These are phyloP conservation scores for Triplophysa yarkandensis DNA, from an alignment of 2,797 vertebrate species.

Conservation along the genomic window DNA sequence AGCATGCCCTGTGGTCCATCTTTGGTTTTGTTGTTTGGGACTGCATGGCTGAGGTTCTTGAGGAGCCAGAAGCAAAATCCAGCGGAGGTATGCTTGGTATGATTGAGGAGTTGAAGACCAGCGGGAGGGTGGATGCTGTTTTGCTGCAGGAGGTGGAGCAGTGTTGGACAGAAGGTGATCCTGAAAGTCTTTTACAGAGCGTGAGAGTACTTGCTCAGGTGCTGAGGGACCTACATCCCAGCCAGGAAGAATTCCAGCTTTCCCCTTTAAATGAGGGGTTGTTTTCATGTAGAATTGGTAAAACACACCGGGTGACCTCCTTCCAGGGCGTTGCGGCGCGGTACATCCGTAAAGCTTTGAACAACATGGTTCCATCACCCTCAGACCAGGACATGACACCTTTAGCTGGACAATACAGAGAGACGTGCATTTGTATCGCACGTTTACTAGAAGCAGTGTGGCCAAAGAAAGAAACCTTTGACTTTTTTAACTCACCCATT, in stretches of 20 bases:
- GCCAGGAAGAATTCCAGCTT: constrained; percentile 46
- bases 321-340: constrained; percentile 59
- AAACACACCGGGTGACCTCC: constrained; percentile 59
- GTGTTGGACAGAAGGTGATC: constrained; percentile 56
- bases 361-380: constrained; percentile 5
- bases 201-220: constrained; percentile 60
- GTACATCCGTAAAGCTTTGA: constrained; percentile 57
- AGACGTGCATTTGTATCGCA: constrained; percentile 49
- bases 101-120: constrained; percentile 49
- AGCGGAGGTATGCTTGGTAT: constrained; percentile 18
- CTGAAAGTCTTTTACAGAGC: constrained; percentile 55
- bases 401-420: constrained; percentile 47
- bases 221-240: constrained; percentile 59
- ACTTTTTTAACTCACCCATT: constrained; percentile 37
- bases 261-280: constrained; percentile 45
- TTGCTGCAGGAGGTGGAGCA: constrained; percentile 60
- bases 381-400: constrained; percentile 3
- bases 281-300: constrained; percentile 53
- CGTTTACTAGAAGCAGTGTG: constrained; percentile 48
- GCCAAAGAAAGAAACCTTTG: background rate
- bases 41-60: constrained; percentile 57
- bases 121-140: constrained; percentile 41
- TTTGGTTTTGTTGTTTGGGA: constrained; percentile 63
- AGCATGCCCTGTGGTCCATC: constrained; percentile 48
- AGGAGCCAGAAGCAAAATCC: constrained; percentile 50